Evolutionary conservation across 92 coral and sea anemone species (phyloP), one percentile per base, ranked within the genome.

Genomic region (Epizoanthus ramosus): DNA sequence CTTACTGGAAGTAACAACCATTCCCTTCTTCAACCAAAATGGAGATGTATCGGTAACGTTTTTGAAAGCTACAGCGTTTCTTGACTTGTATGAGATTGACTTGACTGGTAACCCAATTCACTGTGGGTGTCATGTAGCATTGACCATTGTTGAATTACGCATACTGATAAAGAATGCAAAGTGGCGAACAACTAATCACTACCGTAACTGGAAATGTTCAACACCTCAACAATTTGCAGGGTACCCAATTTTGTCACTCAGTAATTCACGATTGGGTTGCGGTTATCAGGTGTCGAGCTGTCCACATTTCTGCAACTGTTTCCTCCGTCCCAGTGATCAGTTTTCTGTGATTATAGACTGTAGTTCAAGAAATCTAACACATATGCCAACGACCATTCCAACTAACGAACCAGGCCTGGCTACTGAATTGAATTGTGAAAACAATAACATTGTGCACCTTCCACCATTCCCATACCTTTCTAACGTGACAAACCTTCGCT

Each of bases 201-300:
- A 90, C 82, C 52, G 79, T 31, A 80, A 88, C 25, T 93, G 98
- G 98, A 73, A 84, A 52, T 93, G 98, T 59, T 72, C 88, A 17
- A 73, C 57, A 21, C 92, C 92, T 1, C 6, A 2, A 10, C 70
- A 84, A 18, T 68, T 87, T 10, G 65, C 83, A 39, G 93, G 89
- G 18, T 73, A 75, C 67, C 71, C 74, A 5, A 73, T 92, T 17
- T 59, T 92, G 56, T 56, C 87, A 4, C 71, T 92, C 6, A 57
- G 57, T 4, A 86, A 83, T 31, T 57, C 79, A 9, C 67, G 75
- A 8, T 83, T 93, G 22, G 57, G 39, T 33, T 91, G 93, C 68
- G 83, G 43, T 57, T 80, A 28, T 61, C 28, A 80, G 61, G 57
- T 85, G 0, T 21, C 35, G 3, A 83, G 81, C 84, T 93, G 98